Conservation (phyloP, 2,888 invertebrate genomes). For the Campopleginae sp. region DNA sequence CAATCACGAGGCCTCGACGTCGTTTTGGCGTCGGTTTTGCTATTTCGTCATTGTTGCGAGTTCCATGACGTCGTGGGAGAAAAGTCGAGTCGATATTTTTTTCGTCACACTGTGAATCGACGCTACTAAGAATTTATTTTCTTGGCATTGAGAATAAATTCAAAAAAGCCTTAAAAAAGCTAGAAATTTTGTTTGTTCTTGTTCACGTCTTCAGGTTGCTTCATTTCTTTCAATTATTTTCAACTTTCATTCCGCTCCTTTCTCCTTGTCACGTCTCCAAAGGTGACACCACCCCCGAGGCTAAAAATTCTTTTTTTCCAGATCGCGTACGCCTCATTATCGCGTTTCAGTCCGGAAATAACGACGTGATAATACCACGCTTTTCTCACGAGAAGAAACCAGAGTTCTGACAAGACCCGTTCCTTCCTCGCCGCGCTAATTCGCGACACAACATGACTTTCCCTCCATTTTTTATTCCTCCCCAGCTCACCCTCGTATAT, state of each 20-base stretch:
- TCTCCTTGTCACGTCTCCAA: slow-evolving; percentile 41
- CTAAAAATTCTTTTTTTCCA: slow-evolving; percentile 40
- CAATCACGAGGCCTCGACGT: slow-evolving; percentile 12
- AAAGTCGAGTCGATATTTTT: not conserved
- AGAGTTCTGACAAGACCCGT: slow-evolving; percentile 16
- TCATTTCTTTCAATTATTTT: slow-evolving; percentile 19
- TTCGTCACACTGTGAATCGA: no score
- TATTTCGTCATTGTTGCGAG: slow-evolving; percentile 29
- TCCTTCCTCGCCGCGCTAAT: slow-evolving; percentile 19
- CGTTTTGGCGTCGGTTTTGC: slow-evolving; percentile 22
- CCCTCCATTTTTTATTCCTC: slow-evolving; percentile 2
- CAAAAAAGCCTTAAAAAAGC: not conserved
- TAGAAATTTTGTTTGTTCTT: not conserved
- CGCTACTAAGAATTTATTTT: not conserved
- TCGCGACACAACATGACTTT: not conserved
- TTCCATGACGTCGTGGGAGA: slow-evolving; percentile 30
- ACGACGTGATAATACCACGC: slow-evolving; percentile 73
- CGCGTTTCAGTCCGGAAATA: slow-evolving; percentile 70
- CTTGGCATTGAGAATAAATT: not conserved
- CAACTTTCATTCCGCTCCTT: slow-evolving; percentile 11
- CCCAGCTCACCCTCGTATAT: not conserved
- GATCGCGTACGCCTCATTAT: slow-evolving; percentile 78
- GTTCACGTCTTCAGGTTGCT: not conserved
- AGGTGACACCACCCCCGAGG: slow-evolving; percentile 67
- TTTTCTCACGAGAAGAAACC: slow-evolving; percentile 67